Evolutionary conservation across 1,140 invertebrate species (phyloP).

Genomic region (Formica selysi): DNA sequence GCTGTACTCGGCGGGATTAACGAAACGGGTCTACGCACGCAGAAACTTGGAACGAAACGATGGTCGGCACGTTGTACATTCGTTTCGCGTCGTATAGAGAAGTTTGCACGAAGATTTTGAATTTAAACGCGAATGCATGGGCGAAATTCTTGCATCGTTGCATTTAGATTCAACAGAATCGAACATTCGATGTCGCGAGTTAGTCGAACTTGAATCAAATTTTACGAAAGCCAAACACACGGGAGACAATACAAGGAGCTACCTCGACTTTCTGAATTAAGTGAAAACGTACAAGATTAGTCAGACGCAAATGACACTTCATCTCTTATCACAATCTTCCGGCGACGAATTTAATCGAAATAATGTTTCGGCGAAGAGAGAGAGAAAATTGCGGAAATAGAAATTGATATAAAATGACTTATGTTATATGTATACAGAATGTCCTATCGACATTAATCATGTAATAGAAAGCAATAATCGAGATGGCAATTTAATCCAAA

Average conservation of each 20-base stretch:
- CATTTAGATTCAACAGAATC: conserved; percentile 28
- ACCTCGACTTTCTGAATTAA: background rate
- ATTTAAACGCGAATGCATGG: conserved; percentile 28
- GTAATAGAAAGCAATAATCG: background rate
- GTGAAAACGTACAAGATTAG: conserved; percentile 13
- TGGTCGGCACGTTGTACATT: conserved; percentile 13
- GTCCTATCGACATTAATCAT: background rate
- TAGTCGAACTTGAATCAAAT: conserved; percentile 37
- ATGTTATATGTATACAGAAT: background rate
- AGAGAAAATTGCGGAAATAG: background rate
- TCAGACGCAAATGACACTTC: background rate
- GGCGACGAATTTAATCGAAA: conserved; percentile 14
- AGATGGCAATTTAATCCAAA: background rate
- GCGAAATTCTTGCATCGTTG: conserved; percentile 50
- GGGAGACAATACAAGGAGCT: background rate
- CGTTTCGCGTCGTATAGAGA: background rate
- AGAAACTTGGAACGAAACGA: conserved; percentile 29
- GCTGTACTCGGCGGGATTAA: conserved; percentile 36
- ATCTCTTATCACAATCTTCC: background rate
- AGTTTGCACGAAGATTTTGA: conserved; percentile 51
- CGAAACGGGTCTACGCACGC: conserved; percentile 45
- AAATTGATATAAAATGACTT: background rate
- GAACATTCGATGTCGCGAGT: conserved; percentile 16
- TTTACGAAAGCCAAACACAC: background rate
- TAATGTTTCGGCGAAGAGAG: background rate